These are phyloP conservation scores for Bellardia pandia DNA, from an alignment of 2,888 invertebrate species.

Conservation along the genomic window DNA sequence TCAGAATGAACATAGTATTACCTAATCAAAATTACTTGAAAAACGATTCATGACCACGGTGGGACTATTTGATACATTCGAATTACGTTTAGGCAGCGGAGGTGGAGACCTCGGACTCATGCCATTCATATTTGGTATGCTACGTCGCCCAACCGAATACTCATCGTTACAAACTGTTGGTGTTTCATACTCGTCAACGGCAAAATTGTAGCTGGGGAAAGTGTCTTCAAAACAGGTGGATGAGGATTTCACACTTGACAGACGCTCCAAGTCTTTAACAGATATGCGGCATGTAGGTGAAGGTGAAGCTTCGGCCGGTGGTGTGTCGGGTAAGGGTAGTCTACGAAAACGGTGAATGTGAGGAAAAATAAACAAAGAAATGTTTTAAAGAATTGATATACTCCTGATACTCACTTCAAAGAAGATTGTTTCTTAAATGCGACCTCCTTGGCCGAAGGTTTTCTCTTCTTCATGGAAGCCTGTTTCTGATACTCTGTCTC, in stretches of 20 bases:
- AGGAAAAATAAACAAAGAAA: too few species aligned
- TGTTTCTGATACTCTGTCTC: slow-evolving; percentile 75
- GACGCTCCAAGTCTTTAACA: slow-evolving; percentile 66
- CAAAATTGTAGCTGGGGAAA: slow-evolving; percentile 57
- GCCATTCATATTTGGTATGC: slow-evolving; percentile 73
- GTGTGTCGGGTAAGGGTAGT: slow-evolving; percentile 59
- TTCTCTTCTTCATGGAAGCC: slow-evolving; percentile 58
- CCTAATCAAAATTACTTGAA: slow-evolving; percentile 28
- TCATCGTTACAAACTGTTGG: slow-evolving; percentile 75
- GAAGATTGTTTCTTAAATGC: slow-evolving; percentile 52
- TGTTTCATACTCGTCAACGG: slow-evolving; percentile 76
- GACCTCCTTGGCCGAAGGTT: background rate
- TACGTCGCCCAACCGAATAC: slow-evolving; percentile 69
- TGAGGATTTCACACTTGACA: slow-evolving; percentile 69
- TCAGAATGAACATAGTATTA: background rate
- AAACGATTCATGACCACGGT: slow-evolving; percentile 62
- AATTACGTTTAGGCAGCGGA: slow-evolving; percentile 81
- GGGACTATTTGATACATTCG: slow-evolving; percentile 74
- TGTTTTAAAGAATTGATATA: too few species aligned
- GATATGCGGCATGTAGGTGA: slow-evolving; percentile 43
- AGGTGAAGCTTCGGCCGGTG: slow-evolving; percentile 15
- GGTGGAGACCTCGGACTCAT: slow-evolving; percentile 79
- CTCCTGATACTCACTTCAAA: slow-evolving; percentile 67
- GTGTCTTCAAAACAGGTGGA: slow-evolving; percentile 75
- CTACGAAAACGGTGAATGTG: slow-evolving; percentile 43